Percentiles rank a stretch among this genome's conserved stretches.
These are phyloP conservation scores for Furcula furcula DNA, from an alignment of 2,888 invertebrate species.

Conservation along the genomic window DNA sequence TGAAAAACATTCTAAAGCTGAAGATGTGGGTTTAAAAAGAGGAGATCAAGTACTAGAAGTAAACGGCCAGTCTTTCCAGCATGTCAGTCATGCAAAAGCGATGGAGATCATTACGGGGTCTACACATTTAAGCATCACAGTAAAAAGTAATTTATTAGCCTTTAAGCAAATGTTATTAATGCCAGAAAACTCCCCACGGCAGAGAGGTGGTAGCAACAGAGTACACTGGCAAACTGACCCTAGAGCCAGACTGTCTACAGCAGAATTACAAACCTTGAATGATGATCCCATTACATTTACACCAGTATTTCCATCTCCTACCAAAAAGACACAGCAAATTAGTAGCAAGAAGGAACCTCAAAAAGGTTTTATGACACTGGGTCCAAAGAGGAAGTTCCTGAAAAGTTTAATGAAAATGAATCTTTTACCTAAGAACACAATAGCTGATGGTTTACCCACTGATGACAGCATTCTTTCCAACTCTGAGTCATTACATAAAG, in stretches of 20 bases:
- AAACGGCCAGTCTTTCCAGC: conserved; percentile 97
- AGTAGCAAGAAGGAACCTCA: conserved; percentile 84
- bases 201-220: conserved; percentile 85
- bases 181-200: conserved; percentile 91
- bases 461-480: conserved; percentile 84
- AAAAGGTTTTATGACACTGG: conserved; percentile 94
- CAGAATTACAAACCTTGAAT: conserved; percentile 82
- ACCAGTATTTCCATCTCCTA: conserved; percentile 79
- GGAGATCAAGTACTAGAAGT: conserved; percentile 99
- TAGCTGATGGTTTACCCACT: conserved; percentile 84
- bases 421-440: conserved; percentile 91
- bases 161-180: conserved; percentile 86
- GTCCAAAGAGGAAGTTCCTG: conserved; percentile 91
- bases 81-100: conserved; percentile 94
- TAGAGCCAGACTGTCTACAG: conserved; percentile 89
- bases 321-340: conserved; percentile 79
- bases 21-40: conserved; percentile 96
- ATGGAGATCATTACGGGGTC: conserved; percentile 96
- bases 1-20: conserved; percentile 95
- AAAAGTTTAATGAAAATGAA: conserved; percentile 95
- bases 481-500: conserved; percentile 79
- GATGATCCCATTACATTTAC: conserved; percentile 71
- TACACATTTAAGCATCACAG: conserved; percentile 97
- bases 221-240: conserved; percentile 86
- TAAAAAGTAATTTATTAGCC: conserved; percentile 97